Evolutionary conservation across 2,113 vertebrate genomes (phyloP).

Genomic region (Sander lucioperca): DNA sequence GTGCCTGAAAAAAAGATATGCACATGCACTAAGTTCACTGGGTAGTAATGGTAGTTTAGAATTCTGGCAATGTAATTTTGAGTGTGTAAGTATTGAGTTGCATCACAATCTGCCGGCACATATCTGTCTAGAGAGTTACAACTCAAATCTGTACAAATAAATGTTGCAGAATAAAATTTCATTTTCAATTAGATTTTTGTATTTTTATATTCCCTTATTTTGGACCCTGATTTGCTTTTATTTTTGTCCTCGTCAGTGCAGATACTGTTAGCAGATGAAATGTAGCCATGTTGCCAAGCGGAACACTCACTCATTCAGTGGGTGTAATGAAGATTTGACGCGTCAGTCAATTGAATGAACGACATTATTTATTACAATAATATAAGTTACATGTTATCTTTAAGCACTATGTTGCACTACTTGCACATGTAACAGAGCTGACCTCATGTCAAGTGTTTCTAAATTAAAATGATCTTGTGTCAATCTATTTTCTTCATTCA

Average conservation of each 20-base stretch:
- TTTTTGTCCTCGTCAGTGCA: not conserved
- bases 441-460: not conserved
- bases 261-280: not conserved
- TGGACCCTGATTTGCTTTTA: not conserved
- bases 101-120: not conserved
- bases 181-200: not conserved
- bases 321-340: slow-evolving; percentile 43
- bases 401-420: not conserved
- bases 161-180: not conserved
- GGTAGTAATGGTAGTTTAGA: not conserved
- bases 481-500: not conserved
- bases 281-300: not conserved
- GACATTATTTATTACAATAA: slow-evolving; percentile 4
- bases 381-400: not conserved
- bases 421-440: slow-evolving; percentile 20
- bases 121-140: not conserved
- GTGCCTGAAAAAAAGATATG: not conserved
- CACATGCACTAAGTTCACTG: slow-evolving; percentile 6
- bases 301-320: not conserved
- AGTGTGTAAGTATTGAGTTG: not conserved
- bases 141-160: not conserved
- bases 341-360: not conserved
- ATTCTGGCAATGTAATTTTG: not conserved
- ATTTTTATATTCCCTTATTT: not conserved
- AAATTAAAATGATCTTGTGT: slow-evolving; percentile 5